Evolutionary conservation across 2,113 vertebrate species (phyloP).

Genomic region (Tautogolabrus adspersus): DNA sequence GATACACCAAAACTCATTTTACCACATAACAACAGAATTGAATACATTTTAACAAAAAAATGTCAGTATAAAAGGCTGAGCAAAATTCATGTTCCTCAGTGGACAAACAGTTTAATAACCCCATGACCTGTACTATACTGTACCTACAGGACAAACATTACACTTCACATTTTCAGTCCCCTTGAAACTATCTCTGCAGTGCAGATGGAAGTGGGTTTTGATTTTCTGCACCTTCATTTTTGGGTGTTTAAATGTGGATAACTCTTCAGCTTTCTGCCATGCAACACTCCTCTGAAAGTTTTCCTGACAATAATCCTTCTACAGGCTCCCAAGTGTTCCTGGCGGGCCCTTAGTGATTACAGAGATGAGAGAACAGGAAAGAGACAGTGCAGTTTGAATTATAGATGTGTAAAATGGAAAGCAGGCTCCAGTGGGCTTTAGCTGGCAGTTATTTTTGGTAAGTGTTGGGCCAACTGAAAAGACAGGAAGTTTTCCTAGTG

Average conservation of each 20-base stretch:
- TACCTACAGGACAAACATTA: no score
- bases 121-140: no score
- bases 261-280: not conserved
- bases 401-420: constrained; percentile 69
- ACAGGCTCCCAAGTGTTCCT: constrained; percentile 15
- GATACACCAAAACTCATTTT: no score
- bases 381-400: constrained; percentile 67
- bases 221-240: not conserved
- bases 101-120: not conserved
- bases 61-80: not conserved
- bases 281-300: not conserved
- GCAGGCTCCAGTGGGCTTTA: constrained; percentile 48
- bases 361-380: constrained; percentile 23
- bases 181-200: not conserved
- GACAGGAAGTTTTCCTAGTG: not conserved
- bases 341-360: constrained; percentile 34
- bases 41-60: not conserved
- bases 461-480: constrained; percentile 15
- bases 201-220: not conserved
- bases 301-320: constrained; percentile 20
- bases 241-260: constrained; percentile 1
- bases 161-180: not conserved
- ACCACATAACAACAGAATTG: not conserved
- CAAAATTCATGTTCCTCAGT: not conserved
- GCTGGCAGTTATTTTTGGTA: constrained; percentile 42